Evolutionary conservation across 2,113 vertebrate genomes (phyloP).

Genomic region (Caretta caretta): DNA sequence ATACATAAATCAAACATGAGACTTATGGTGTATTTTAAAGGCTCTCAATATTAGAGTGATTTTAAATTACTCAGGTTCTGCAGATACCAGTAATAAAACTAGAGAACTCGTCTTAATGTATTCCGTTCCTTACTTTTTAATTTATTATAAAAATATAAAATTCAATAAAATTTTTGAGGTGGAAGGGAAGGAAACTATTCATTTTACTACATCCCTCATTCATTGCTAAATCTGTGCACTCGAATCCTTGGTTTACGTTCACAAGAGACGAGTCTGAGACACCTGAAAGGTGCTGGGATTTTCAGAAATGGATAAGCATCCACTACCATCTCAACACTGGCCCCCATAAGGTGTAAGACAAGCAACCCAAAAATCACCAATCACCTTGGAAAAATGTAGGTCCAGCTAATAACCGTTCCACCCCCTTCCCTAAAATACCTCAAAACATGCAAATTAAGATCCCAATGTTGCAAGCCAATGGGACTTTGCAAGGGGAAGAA

Average conservation of each 20-base stretch:
- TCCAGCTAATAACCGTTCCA: background rate
- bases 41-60: slow-evolving; percentile 43
- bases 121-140: slow-evolving; percentile 37
- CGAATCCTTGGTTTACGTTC: background rate
- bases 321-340: background rate
- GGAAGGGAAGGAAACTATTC: background rate
- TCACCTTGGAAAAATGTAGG: background rate
- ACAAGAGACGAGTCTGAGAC: background rate
- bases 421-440: background rate
- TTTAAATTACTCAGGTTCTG: slow-evolving; percentile 58
- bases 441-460: background rate
- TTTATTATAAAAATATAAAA: slow-evolving; percentile 44
- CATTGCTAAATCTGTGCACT: background rate
- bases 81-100: background rate
- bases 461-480: background rate
- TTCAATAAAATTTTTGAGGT: background rate
- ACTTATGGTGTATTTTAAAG: slow-evolving; percentile 51
- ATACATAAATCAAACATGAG: slow-evolving; percentile 69
- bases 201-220: background rate
- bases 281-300: background rate
- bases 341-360: background rate
- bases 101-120: slow-evolving; percentile 3
- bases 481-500: background rate
- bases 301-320: background rate
- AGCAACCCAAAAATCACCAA: background rate